Conservation (phyloP, 2,113 vertebrate species). For the Platysternon megacephalum region DNA sequence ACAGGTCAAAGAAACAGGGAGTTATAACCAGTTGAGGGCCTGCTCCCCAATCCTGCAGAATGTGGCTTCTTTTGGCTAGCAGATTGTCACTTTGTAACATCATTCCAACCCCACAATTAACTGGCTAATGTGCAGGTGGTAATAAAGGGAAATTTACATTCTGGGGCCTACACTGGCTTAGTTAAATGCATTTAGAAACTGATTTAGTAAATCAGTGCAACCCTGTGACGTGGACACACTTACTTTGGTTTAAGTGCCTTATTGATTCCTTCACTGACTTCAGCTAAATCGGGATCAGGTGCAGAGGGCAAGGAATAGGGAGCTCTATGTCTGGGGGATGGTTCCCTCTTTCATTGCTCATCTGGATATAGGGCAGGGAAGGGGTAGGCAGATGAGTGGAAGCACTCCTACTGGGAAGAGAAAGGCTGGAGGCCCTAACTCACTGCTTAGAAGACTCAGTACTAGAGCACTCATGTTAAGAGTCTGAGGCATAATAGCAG, state of each 20-base stretch:
- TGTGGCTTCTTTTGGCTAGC: background rate
- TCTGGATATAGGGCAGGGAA: background rate
- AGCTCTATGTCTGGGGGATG: background rate
- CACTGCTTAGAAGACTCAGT: background rate
- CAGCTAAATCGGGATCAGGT: background rate
- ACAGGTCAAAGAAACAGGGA: background rate
- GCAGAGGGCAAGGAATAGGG: background rate
- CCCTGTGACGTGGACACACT: too few species aligned
- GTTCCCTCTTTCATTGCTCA: background rate
- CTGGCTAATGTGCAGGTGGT: background rate
- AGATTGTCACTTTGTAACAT: background rate
- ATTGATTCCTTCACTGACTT: background rate
- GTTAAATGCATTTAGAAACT: background rate
- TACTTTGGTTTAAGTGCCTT: background rate
- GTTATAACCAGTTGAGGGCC: too few species aligned
- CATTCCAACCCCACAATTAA: background rate
- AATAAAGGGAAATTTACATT: background rate
- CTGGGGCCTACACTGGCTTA: background rate
- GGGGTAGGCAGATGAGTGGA: background rate
- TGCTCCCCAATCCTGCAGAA: background rate
- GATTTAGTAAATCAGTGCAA: background rate
- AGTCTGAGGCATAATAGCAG: background rate
- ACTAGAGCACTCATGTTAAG: background rate
- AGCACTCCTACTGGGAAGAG: background rate
- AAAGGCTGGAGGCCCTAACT: background rate